Evolutionary conservation across 2,797 vertebrate species (phyloP).

Genomic region (Acrocephalus scirpaceus): DNA sequence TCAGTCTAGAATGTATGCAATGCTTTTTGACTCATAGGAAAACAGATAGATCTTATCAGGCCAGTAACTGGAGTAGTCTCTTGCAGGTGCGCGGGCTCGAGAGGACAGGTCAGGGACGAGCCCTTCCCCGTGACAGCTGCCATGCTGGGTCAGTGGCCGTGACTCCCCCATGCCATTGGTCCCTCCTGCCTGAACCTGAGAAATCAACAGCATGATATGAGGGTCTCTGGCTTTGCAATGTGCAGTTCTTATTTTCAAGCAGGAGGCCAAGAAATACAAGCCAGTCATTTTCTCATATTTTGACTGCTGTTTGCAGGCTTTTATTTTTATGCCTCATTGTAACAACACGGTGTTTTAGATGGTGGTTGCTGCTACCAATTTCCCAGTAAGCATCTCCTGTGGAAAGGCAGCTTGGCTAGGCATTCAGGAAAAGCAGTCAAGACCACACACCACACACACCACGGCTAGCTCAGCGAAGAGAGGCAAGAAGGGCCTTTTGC

Average conservation of each 20-base stretch:
- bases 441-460: too few species aligned
- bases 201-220: not conserved
- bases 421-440: too few species aligned
- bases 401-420: too few species aligned
- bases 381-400: too few species aligned
- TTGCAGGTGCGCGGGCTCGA: fast-evolving
- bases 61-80: not conserved
- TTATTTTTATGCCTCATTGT: not conserved
- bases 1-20: fast-evolving
- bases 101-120: not conserved
- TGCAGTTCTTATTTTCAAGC: not conserved
- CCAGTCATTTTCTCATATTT: not conserved
- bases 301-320: not conserved
- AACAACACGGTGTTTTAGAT: too few species aligned
- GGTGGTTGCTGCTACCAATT: too few species aligned
- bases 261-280: not conserved
- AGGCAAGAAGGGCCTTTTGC: too few species aligned
- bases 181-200: not conserved
- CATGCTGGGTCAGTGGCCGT: fast-evolving
- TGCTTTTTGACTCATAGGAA: not conserved
- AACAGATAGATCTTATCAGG: fast-evolving
- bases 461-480: too few species aligned
- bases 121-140: not conserved
- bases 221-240: not conserved
- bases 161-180: fast-evolving